Evolutionary conservation across 2,797 vertebrate genomes (phyloP).

Genomic region (Pteropus rufus): DNA sequence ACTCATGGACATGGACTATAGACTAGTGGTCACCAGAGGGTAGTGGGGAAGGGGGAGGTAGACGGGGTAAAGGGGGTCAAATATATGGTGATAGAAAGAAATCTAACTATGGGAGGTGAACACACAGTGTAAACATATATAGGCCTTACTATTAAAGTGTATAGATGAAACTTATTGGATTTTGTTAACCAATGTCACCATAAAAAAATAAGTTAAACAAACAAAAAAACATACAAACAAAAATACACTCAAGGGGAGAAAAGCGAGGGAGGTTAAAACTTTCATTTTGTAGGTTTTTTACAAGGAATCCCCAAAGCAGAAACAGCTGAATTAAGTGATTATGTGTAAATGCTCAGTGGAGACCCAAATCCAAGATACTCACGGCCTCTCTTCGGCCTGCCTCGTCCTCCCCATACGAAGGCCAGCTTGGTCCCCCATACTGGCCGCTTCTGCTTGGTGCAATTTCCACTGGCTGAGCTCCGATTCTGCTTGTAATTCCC

Average conservation of each 20-base stretch:
- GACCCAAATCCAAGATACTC: constrained; percentile 83
- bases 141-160: no score
- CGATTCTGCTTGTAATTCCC: constrained; percentile 94
- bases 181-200: no score
- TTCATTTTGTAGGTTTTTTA: not conserved
- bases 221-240: not conserved
- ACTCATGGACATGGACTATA: no score
- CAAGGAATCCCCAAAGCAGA: not conserved
- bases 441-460: constrained; percentile 89
- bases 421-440: constrained; percentile 90
- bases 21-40: no score
- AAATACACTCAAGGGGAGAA: constrained; percentile 28
- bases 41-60: no score
- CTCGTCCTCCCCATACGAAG: constrained; percentile 89
- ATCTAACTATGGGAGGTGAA: no score
- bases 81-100: no score
- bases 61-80: no score
- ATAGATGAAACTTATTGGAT: no score
- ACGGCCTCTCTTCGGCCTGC: constrained; percentile 91
- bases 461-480: constrained; percentile 89
- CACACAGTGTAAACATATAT: no score
- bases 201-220: no score
- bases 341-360: not conserved
- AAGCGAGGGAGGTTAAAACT: not conserved
- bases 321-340: not conserved